Base-by-base conservation (phyloP, 1,140 invertebrate genomes). In the Eriosoma lanigerum region DNA sequence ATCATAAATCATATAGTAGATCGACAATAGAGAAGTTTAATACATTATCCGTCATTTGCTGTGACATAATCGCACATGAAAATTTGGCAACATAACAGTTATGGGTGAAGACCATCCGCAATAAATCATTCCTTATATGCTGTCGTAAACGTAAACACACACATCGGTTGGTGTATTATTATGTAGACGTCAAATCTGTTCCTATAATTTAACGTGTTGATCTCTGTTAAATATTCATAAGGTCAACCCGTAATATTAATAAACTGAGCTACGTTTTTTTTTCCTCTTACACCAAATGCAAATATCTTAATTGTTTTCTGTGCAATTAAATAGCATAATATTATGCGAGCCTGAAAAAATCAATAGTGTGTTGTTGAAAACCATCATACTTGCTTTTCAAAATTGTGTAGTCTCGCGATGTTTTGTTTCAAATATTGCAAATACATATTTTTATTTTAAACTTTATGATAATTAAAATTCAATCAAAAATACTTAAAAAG, bases 21-120 rank as follows among this genome's bases (percentile, higher is more conserved):
- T 68, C 66, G 24, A 68, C 66, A 68, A 68, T 68, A 26, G 44
- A 48, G 66, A 48, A 68, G n/a, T 68, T 68, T 68, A 68, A 68
- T 68, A 68, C 13, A 68, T 68, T 68, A 68, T 68, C 44, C 66
- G 44, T 68, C 66, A 48, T 68, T 68, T 68, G 12, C 44, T 48
- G 3, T 38, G n/a, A 24, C 26, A 68, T 68, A 68, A 24, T 68
- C 21, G 8, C 66, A 48, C 66, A 48, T 48, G 66, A n/a, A 68
- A 48, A 68, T 68, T 68, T 48, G 38, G 44, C 38, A 48, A 68
- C 66, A 17, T 26, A 68, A 68, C 21, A 17, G 66, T 68, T 24
- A 68, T 68, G 32, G 32, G 13, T 4, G n/a, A 68, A 68, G n/a
- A 68, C 64, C 5, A 19, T 15, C 64, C 38, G 38, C 12, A 46